Conservation (phyloP, 2,888 invertebrate genomes). For the Hecatera dysodea region DNA sequence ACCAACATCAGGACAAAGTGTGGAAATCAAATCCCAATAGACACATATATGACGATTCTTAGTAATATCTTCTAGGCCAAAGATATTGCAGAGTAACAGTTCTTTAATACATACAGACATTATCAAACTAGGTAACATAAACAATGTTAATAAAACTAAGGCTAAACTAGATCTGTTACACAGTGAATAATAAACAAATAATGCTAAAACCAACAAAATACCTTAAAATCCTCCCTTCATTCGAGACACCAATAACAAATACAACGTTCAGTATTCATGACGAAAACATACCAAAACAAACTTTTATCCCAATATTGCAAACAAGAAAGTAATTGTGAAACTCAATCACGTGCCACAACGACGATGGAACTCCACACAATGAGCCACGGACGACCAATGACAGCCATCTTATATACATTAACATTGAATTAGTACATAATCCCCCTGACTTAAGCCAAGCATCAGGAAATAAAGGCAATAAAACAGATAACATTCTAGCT, state of each 20-base stretch:
- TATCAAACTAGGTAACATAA: neutral
- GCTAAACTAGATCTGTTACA: neutral
- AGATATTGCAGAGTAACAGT: too few relatives aligned
- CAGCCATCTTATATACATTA: slow-evolving; percentile 19
- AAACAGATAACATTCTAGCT: slow-evolving; percentile 42
- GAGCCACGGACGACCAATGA: slow-evolving; percentile 18
- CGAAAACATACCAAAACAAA: slow-evolving; percentile 52
- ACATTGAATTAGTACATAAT: slow-evolving; percentile 38
- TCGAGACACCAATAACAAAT: slow-evolving; percentile 20
- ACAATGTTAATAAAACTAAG: neutral
- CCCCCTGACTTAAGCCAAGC: slow-evolving; percentile 22
- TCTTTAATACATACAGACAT: neutral
- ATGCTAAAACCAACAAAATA: slow-evolving; percentile 3
- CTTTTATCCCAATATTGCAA: slow-evolving; percentile 58
- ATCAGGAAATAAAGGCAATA: slow-evolving; percentile 30
- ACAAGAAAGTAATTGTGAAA: slow-evolving; percentile 59
- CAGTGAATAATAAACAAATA: slow-evolving; percentile 2
- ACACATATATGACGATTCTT: too few relatives aligned
- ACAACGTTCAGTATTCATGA: slow-evolving; percentile 46
- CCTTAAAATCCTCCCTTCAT: neutral
- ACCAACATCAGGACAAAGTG: too few relatives aligned
- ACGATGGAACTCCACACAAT: slow-evolving; percentile 46
- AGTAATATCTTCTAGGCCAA: neutral
- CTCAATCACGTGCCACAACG: slow-evolving; percentile 51
- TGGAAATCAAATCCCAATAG: too few relatives aligned